A percentile compares a stretch with the other conserved stretches of the same genome.
Conservation (phyloP, 1,140 invertebrate species). For the Hyles vespertilio region DNA sequence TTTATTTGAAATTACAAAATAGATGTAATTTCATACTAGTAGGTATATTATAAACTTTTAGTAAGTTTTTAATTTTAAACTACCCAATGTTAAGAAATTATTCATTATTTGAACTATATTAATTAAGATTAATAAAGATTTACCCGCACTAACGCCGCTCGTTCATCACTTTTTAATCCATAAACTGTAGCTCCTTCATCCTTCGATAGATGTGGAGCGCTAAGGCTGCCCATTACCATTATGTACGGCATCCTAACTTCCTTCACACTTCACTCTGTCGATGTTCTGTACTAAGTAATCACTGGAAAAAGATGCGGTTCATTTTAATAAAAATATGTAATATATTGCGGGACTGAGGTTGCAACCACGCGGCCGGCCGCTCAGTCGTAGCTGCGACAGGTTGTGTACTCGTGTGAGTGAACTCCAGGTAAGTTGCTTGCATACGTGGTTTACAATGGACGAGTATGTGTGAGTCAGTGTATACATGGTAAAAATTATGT, state of each 20-base stretch:
- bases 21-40: too few relatives aligned
- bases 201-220: conserved; percentile 55
- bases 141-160: conserved; percentile 57
- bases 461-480: conserved; percentile 34
- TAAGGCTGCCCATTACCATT: conserved; percentile 67
- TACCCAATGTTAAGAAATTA: too few relatives aligned
- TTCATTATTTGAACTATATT: neutral
- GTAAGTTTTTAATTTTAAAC: too few relatives aligned
- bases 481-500: conserved; percentile 12
- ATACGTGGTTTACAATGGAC: conserved; percentile 32
- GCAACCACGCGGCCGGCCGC: conserved; percentile 29
- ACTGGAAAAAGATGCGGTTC: conserved; percentile 29
- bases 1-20: too few relatives aligned
- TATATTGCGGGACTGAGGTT: neutral
- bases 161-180: conserved; percentile 64
- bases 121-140: conserved; percentile 13
- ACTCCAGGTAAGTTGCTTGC: conserved; percentile 46
- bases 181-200: conserved; percentile 66
- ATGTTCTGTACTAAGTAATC: conserved; percentile 20
- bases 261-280: neutral
- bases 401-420: conserved; percentile 57
- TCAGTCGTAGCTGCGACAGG: conserved; percentile 30
- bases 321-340: conserved; percentile 29
- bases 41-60: too few relatives aligned
- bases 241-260: conserved; percentile 59